Conservation (phyloP, 1,140 invertebrate genomes). For the Bicyclus anynana region DNA sequence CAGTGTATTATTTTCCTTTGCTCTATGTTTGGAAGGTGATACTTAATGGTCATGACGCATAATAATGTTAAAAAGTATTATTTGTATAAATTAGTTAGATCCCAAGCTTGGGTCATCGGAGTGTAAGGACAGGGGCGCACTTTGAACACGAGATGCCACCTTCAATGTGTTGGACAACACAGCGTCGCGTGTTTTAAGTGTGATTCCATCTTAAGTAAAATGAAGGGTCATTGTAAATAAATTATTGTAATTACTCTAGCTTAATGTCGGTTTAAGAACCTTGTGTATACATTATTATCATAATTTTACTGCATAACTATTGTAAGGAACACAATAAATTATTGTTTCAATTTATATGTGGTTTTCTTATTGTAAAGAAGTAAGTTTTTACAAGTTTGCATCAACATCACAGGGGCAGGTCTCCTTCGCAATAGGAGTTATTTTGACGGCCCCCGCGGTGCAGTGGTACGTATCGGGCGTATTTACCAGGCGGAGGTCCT, state of each 20-base stretch:
- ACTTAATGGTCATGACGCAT: neutral
- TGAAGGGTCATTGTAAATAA: slow-evolving; percentile 52
- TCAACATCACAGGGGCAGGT: no score
- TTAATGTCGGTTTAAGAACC: slow-evolving; percentile 42
- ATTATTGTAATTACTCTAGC: slow-evolving; percentile 48
- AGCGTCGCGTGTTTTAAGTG: no score
- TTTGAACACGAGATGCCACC: neutral
- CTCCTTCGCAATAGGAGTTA: no score
- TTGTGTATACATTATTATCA: slow-evolving; percentile 53
- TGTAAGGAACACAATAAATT: slow-evolving; percentile 70
- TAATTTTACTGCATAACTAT: slow-evolving; percentile 62
- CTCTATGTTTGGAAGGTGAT: neutral
- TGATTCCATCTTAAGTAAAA: neutral
- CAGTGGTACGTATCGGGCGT: no score
- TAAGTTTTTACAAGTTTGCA: neutral
- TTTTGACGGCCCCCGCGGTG: no score
- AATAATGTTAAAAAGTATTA: slow-evolving; percentile 42
- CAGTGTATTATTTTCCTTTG: no score
- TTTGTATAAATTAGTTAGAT: slow-evolving; percentile 37
- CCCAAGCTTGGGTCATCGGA: slow-evolving; percentile 3
- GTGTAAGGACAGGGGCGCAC: neutral
- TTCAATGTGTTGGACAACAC: no score
- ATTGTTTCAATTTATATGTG: slow-evolving; percentile 64
- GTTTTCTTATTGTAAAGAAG: slow-evolving; percentile 8
- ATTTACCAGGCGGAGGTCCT: no score